These are phyloP conservation scores for Trilocha varians DNA, from an alignment of 2,888 invertebrate species.

Conservation along the genomic window DNA sequence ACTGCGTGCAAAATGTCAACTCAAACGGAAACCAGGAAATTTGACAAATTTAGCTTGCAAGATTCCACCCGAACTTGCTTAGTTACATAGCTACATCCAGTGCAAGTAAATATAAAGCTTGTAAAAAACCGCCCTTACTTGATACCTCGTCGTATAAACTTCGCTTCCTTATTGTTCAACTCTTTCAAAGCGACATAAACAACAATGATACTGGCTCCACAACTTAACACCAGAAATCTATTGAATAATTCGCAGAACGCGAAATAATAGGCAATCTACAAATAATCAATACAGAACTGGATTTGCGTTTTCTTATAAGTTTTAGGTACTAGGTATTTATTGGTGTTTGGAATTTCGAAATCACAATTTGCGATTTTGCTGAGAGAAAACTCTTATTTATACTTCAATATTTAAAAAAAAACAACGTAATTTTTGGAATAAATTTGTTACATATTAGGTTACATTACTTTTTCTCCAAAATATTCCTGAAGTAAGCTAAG, in stretches of 20 bases:
- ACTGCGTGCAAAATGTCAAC: too few species aligned
- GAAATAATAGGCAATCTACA: constrained; percentile 8
- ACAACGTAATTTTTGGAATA: background rate
- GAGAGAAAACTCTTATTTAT: background rate
- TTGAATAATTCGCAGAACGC: constrained; percentile 7
- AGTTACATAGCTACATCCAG: too few species aligned
- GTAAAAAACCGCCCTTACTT: too few species aligned
- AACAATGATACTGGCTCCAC: background rate
- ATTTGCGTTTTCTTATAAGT: too few species aligned
- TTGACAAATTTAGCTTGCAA: too few species aligned
- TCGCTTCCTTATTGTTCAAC: background rate
- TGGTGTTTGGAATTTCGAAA: too few species aligned
- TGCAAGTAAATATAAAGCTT: too few species aligned
- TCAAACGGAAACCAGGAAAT: too few species aligned
- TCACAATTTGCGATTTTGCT: too few species aligned
- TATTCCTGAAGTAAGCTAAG: constrained; percentile 11
- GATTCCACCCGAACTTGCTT: too few species aligned
- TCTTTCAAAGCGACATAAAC: background rate
- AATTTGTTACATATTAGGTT: background rate
- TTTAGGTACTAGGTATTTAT: too few species aligned
- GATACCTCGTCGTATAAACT: background rate
- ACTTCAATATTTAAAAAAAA: background rate
- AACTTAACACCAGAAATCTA: background rate
- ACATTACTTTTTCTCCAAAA: constrained; percentile 9
- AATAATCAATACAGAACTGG: background rate